Base-by-base conservation (phyloP, 2,797 vertebrate species). In the Scomberomorus guttatus region DNA sequence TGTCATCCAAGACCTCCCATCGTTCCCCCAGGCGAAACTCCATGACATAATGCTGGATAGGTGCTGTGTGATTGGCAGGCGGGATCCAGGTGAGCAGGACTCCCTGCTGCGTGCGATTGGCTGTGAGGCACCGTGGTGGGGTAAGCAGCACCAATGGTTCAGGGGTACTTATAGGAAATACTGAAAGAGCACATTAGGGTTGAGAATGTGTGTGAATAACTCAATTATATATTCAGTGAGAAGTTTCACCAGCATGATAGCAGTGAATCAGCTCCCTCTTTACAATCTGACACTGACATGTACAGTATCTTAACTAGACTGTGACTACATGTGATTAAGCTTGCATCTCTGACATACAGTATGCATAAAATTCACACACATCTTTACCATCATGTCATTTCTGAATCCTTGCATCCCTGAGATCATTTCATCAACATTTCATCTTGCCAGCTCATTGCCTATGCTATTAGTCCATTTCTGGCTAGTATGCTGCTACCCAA, bases 11-110 rank as follows among this genome's bases (percentile, higher is more conserved):
- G 65, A 97, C 93, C 81, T 98, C 97, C 98, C 98, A 99, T 0
- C 96, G 96, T 58, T 95, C 95, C 70, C 96, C 96, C 22, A 97
- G 95, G n/a, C 97, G 96, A 52, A 97, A 97, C 89, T 99, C 97
- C 93, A 99, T 95, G 29, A 97, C 85, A 37, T 97, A 97, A 70
- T 96, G 97, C 60, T 97, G 95, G 86, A 96, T 94, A 10, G 94
- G 95, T 89, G 96, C 93, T 4, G 97, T 96, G 92, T 95, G 90
- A 86, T 96, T 95, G 78, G 95, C 95, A 1, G 98, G 98, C 29
- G 97, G 97, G 7, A 97, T 95, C 98, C 98, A 99, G 59, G 92
- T 94, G 87, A 99, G 94, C 86, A 98, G 94, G 46, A 99, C 95
- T 85, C 98, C 98, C 6, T 96, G 95, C 66, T 92, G 88, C 5